Percentiles rank a stretch among this genome's conserved stretches.
These are phyloP conservation scores for Invenusta paracnida DNA, from an alignment of 2,888 invertebrate genomes.

Conservation along the genomic window DNA sequence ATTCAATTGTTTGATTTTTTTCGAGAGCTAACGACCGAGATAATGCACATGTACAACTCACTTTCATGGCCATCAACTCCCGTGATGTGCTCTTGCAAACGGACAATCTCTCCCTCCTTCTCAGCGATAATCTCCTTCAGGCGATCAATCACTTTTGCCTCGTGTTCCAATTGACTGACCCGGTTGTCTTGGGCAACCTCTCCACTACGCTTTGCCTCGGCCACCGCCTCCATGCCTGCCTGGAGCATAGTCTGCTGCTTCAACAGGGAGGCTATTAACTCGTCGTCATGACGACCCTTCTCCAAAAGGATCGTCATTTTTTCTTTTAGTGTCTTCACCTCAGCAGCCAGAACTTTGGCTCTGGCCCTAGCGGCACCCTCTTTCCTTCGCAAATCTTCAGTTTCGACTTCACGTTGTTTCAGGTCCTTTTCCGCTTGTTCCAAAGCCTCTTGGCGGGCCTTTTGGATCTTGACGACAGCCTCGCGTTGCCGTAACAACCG, in stretches of 20 bases:
- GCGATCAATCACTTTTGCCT: slow-evolving; percentile 55
- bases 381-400: slow-evolving; percentile 52
- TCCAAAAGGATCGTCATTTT: slow-evolving; percentile 56
- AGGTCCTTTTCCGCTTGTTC: slow-evolving; percentile 36
- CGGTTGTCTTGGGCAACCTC: slow-evolving; percentile 38
- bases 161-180: slow-evolving; percentile 52
- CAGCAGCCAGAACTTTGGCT: slow-evolving; percentile 53
- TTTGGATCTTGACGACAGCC: slow-evolving; percentile 44
- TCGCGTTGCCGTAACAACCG: not conserved
- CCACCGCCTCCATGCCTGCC: not conserved
- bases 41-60: too few relatives aligned
- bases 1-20: too few relatives aligned
- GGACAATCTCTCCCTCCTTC: slow-evolving; percentile 54
- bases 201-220: not conserved
- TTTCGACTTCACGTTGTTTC: slow-evolving; percentile 53
- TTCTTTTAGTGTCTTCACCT: slow-evolving; percentile 55
- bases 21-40: too few relatives aligned
- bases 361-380: slow-evolving; percentile 42
- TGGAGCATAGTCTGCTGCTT: not conserved
- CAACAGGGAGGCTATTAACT: slow-evolving; percentile 58
- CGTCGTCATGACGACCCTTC: slow-evolving; percentile 60
- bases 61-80: too few relatives aligned
- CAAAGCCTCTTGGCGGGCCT: slow-evolving; percentile 46
- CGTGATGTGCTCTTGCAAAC: slow-evolving; percentile 52
- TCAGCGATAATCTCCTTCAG: slow-evolving; percentile 56